Evolutionary conservation across 2,888 invertebrate species (phyloP), one percentile per base, ranked within the genome.

Genomic region (Cryptosula pallasiana): DNA sequence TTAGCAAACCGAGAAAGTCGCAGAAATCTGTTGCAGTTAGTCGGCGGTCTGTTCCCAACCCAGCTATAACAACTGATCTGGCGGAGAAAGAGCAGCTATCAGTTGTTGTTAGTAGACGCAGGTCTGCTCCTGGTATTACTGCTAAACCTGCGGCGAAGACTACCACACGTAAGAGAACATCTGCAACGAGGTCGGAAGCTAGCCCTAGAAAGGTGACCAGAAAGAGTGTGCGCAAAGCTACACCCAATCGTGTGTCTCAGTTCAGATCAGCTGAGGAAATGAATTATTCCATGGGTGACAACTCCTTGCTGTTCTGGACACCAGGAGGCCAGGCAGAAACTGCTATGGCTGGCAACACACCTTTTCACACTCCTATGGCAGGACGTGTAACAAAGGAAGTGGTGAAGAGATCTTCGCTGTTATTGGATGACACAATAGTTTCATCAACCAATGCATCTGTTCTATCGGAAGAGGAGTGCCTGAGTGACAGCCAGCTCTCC

Each of bases 171-270:
- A 45, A 45, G 20, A 45, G 45, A 45, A 5, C 9, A 5, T 45
- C 45, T 5, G 45, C 45, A 45, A 45, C 45, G 5, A 5, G 20
- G 20, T 5, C 20, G 45, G 20, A 20, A 13, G 45, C 20, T 5
- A 20, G 20, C 20, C 20, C 45, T 45, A 5, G 9, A 20, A 45
- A 45, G 45, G n/a, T 9, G 3, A 5, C 57, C 5, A 57, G n/a
- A 57, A 57, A 57, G 57, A 57, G 5, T 57, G 57, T 57, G 5
- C 57, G 57, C 25, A 57, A 57, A 25, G n/a, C 57, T 57, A 57
- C 57, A 23, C 57, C 57, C 5, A 57, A 16, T 25, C 20, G 57
- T 57, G n/a, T 25, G 57, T 45, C 45, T 20, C 45, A 20, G 20
- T 9, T 45, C 20, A 5, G n/a, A 13, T 5, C 13, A 5, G 25